Conservation (phyloP, 2,888 invertebrate species). For the Crematogaster levior region DNA sequence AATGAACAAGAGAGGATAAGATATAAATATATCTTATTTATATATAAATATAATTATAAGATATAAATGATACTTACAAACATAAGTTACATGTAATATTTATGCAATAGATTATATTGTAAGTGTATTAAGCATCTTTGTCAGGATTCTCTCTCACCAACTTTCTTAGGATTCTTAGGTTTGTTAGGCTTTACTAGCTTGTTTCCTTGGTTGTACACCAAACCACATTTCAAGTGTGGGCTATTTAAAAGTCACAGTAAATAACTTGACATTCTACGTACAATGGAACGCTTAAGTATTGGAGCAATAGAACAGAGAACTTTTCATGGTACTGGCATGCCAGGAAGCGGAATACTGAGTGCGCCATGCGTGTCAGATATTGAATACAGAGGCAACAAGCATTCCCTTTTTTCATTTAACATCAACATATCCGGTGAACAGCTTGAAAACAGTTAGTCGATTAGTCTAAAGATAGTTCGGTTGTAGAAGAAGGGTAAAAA, state of each 20-base stretch:
- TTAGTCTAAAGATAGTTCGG: constrained; percentile 60
- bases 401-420: constrained; percentile 74
- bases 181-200: constrained; percentile 24
- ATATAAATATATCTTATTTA: too few species aligned
- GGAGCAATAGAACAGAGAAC: constrained; percentile 45
- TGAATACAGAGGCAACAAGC: constrained; percentile 63
- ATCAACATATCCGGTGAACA: constrained; percentile 71
- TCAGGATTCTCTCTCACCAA: not conserved
- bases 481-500: not conserved
- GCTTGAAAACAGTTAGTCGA: constrained; percentile 70
- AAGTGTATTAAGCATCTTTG: not conserved
- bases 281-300: constrained; percentile 34
- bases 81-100: not conserved
- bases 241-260: constrained; percentile 52
- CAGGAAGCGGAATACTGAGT: constrained; percentile 74
- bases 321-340: constrained; percentile 37
- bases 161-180: constrained; percentile 17
- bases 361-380: constrained; percentile 67
- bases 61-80: not conserved
- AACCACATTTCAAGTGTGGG: constrained; percentile 30
- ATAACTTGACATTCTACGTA: constrained; percentile 47
- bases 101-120: not conserved
- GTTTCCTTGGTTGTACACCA: constrained; percentile 42
- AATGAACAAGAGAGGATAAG: not conserved
- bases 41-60: too few species aligned